phyloP scores from a whole-genome alignment of 2,113 vertebrate genomes.

The Blennius ocellaris region DNA sequence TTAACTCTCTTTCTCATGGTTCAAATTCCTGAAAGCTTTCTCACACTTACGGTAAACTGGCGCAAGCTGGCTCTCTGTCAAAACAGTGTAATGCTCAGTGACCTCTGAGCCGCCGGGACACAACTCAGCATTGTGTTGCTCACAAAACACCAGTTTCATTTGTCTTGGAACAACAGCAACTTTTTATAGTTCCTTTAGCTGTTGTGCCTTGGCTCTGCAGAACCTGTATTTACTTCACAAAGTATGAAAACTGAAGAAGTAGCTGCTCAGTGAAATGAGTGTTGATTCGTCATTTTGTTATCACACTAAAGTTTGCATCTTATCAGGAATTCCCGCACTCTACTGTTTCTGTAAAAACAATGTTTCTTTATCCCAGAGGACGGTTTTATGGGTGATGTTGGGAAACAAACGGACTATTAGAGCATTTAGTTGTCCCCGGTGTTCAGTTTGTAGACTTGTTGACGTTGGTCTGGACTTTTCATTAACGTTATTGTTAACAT shows the following conservation, averaged over 20 bases:
- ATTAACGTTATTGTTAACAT: background rate
- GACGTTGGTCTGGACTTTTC: too few relatives aligned
- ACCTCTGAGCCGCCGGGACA: conserved; percentile 1
- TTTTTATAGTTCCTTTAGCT: background rate
- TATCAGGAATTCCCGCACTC: too few relatives aligned
- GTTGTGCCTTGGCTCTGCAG: background rate
- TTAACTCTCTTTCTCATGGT: background rate
- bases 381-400: background rate
- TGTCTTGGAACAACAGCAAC: background rate
- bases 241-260: background rate
- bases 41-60: conserved; percentile 12
- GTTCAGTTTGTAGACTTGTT: background rate
- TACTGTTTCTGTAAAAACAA: too few relatives aligned
- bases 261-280: background rate
- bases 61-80: conserved; percentile 1
- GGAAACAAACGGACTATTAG: background rate
- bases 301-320: too few relatives aligned
- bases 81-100: background rate
- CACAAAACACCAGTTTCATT: background rate
- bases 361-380: too few relatives aligned
- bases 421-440: background rate
- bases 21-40: background rate
- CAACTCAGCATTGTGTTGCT: background rate
- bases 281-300: too few relatives aligned
- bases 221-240: background rate